Percentiles rank a stretch among this genome's conserved stretches.
Conservation (phyloP, 2,888 invertebrate genomes). For the Meloe dianella region DNA sequence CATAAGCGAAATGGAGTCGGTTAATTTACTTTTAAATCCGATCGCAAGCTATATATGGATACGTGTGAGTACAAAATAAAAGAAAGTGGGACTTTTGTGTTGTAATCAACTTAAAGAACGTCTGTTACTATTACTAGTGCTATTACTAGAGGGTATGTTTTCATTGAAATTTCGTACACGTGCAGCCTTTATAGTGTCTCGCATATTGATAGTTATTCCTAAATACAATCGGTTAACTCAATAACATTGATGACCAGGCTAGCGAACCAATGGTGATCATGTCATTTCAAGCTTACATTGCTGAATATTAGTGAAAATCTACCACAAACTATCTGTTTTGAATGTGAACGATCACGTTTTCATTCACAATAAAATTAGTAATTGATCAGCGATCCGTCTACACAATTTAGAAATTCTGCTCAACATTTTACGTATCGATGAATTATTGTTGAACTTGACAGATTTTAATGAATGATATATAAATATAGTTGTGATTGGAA, state of each 20-base stretch:
- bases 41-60: background rate
- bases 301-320: background rate
- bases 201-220: constrained; percentile 46
- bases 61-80: constrained; percentile 11
- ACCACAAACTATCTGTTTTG: background rate
- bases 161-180: constrained; percentile 48
- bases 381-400: background rate
- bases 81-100: constrained; percentile 40
- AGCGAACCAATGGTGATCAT: background rate
- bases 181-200: constrained; percentile 41
- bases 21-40: background rate
- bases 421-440: background rate
- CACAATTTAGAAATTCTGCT: background rate
- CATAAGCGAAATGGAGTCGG: background rate
- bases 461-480: background rate
- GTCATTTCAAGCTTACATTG: background rate
- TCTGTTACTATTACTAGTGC: constrained; percentile 38
- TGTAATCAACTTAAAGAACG: constrained; percentile 49
- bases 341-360: background rate
- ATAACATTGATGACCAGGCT: constrained; percentile 41
- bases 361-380: background rate
- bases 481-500: background rate
- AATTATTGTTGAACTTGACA: background rate
- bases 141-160: constrained; percentile 12
- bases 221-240: constrained; percentile 38